Percentiles rank a stretch among this genome's conserved stretches.
Conservation (phyloP, 2,888 invertebrate genomes). For the Agrotis puta region DNA sequence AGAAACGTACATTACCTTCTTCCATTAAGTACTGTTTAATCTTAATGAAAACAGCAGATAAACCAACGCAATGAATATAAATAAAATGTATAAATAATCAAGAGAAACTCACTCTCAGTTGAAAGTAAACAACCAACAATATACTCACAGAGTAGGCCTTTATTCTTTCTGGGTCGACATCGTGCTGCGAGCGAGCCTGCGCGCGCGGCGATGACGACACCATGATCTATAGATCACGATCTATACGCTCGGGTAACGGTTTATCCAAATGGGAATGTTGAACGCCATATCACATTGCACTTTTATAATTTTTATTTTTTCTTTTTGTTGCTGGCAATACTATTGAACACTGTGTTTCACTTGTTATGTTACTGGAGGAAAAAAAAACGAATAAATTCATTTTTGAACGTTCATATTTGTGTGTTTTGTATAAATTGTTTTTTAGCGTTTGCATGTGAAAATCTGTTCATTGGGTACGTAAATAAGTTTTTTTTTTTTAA, state of each 20-base stretch:
- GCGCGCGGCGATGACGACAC: constrained; percentile 90
- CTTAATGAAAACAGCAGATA: neutral
- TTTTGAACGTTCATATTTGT: constrained; percentile 14
- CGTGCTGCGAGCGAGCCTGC: constrained; percentile 86
- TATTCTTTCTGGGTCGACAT: constrained; percentile 89
- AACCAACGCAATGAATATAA: constrained; percentile 29
- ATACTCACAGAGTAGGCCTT: constrained; percentile 89
- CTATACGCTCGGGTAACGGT: constrained; percentile 73
- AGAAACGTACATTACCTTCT: neutral
- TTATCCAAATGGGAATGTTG: constrained; percentile 58
- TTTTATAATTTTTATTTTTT: constrained; percentile 45
- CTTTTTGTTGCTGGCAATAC: constrained; percentile 26
- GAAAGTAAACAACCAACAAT: constrained; percentile 58
- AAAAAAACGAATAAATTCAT: constrained; percentile 10
- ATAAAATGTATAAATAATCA: constrained; percentile 43
- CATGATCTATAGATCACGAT: constrained; percentile 87
- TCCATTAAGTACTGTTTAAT: neutral
- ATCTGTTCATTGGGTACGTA: constrained; percentile 37
- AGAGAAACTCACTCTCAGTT: constrained; percentile 55
- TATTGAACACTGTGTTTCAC: constrained; percentile 33
- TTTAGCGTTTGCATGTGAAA: constrained; percentile 2
- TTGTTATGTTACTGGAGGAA: constrained; percentile 20
- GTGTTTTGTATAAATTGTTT: constrained; percentile 7
- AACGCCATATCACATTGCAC: constrained; percentile 66
- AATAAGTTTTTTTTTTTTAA: neutral